phyloP scores from a whole-genome alignment of 2,113 vertebrate genomes.

The Lanius ludovicianus region DNA sequence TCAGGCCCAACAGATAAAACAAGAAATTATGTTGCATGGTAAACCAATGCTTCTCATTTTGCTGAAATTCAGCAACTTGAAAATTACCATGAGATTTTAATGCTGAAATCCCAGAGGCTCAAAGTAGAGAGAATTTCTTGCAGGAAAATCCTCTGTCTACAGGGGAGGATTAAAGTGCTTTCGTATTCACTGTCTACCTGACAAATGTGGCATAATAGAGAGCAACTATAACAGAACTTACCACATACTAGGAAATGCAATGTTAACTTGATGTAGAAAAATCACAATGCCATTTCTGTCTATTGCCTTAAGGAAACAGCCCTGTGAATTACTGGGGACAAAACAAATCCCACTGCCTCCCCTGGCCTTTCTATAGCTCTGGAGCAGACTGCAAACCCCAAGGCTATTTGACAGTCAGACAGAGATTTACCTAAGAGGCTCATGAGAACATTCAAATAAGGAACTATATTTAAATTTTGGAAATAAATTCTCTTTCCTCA shows the following conservation, averaged over 20 bases:
- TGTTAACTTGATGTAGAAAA: background rate
- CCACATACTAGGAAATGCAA: background rate
- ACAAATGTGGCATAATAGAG: background rate
- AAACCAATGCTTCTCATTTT: background rate
- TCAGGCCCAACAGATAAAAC: background rate
- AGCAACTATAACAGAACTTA: background rate
- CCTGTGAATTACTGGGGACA: background rate
- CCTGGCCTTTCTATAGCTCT: background rate
- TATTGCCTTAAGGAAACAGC: background rate
- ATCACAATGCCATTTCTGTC: background rate
- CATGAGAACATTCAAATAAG: background rate
- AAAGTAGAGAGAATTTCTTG: background rate
- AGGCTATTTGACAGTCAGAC: background rate
- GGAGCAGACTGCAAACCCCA: background rate
- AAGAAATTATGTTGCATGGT: background rate
- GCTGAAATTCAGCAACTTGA: background rate
- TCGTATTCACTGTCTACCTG: background rate
- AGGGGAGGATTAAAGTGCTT: conserved; percentile 2
- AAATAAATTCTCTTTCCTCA: background rate
- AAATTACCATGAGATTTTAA: background rate
- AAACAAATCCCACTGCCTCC: background rate
- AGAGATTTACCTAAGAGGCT: conserved; percentile 7
- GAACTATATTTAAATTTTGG: conserved; percentile 9
- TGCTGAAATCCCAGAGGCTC: background rate
- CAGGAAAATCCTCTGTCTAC: conserved; percentile 17